phyloP scores from a whole-genome alignment of 2,113 vertebrate species.

The Indicator indicator region DNA sequence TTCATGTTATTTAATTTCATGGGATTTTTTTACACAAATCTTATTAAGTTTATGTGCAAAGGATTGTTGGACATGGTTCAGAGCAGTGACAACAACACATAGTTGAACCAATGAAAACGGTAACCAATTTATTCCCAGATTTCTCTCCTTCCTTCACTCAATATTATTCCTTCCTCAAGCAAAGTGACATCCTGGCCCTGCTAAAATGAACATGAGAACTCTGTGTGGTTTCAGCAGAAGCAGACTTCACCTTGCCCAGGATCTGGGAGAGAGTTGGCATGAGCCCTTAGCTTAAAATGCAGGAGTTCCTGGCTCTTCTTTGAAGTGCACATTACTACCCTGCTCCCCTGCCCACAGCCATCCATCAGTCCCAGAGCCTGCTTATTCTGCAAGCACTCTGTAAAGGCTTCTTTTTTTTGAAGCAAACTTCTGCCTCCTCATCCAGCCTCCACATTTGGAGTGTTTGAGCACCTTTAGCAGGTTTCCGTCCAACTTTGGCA shows the following conservation, averaged over 20 bases:
- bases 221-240: neutral
- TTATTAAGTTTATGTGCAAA: neutral
- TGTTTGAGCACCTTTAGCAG: constrained; percentile 12
- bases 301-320: neutral
- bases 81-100: neutral
- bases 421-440: neutral
- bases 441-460: neutral
- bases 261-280: neutral
- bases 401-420: neutral
- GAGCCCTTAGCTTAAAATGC: constrained; percentile 1
- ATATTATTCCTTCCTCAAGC: neutral
- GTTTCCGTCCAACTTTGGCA: neutral
- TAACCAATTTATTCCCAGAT: neutral
- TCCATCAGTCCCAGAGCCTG: neutral
- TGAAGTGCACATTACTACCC: neutral
- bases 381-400: neutral
- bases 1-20: no score
- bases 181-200: neutral
- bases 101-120: neutral
- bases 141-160: neutral
- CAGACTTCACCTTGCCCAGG: neutral
- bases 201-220: neutral
- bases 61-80: neutral
- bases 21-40: neutral
- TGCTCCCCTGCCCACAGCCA: neutral